Conservation (phyloP, 2,888 invertebrate species). For the Pegoplata infirma region DNA sequence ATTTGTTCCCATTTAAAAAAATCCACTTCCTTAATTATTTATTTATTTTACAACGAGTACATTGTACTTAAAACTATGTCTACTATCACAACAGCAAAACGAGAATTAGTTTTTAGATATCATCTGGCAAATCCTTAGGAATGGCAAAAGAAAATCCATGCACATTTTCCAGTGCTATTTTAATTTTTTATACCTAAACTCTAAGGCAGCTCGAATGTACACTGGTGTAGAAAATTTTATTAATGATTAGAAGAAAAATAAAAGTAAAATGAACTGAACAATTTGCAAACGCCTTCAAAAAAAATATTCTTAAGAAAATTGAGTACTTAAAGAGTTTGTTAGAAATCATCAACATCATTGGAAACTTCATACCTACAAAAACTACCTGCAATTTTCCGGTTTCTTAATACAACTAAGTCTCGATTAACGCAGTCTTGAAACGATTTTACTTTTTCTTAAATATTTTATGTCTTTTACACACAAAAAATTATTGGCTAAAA, state of each 20-base stretch:
- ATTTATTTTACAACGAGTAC: background rate
- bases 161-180: background rate
- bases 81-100: background rate
- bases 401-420: background rate
- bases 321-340: background rate
- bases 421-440: too few relatives aligned
- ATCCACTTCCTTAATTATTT: background rate
- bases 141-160: background rate
- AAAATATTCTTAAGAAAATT: background rate
- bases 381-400: background rate
- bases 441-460: too few relatives aligned
- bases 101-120: background rate
- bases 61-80: background rate
- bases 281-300: background rate
- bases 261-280: background rate
- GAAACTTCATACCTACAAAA: background rate
- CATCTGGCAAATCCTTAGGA: background rate
- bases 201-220: background rate
- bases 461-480: too few relatives aligned
- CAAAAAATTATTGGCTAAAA: too few relatives aligned
- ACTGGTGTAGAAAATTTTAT: background rate
- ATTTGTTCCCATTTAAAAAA: background rate
- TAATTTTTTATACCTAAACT: background rate
- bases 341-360: background rate
- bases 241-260: background rate